Conservation (phyloP, 2,888 invertebrate genomes). For the Chymomyza amoena region DNA sequence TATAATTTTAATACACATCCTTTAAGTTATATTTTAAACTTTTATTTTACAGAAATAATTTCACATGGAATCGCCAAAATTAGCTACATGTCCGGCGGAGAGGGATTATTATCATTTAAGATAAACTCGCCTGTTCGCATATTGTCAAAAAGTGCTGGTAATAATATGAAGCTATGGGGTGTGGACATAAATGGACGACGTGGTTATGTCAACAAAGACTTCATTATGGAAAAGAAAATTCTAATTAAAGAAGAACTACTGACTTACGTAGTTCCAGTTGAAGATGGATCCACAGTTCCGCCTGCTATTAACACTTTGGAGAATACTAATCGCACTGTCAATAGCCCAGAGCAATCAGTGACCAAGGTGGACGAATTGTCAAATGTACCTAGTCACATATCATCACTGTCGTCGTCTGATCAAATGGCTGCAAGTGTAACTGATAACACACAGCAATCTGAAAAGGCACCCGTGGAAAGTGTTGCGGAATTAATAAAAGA, state of each 20-base stretch:
- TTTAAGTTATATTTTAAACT: neutral
- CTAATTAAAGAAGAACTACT: constrained; percentile 75
- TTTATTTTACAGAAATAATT: constrained; percentile 66
- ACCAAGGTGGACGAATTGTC: neutral
- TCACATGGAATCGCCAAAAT: constrained; percentile 82
- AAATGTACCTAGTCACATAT: neutral
- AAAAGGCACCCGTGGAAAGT: neutral
- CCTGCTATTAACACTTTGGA: neutral
- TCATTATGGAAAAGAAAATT: constrained; percentile 83
- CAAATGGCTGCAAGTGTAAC: neutral
- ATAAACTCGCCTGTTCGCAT: constrained; percentile 82
- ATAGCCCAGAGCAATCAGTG: neutral
- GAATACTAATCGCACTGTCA: neutral
- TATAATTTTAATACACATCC: neutral
- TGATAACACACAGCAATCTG: neutral
- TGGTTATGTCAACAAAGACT: constrained; percentile 83
- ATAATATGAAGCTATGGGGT: constrained; percentile 81
- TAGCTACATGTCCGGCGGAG: constrained; percentile 81
- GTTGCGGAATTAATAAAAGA: neutral
- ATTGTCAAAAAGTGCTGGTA: constrained; percentile 86
- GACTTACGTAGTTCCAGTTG: constrained; percentile 76
- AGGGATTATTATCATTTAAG: constrained; percentile 82
- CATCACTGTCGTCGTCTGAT: neutral
- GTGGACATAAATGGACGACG: constrained; percentile 84
- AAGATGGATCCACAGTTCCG: neutral